Evolutionary conservation across 2,797 vertebrate species (phyloP), one percentile per base, ranked within the genome.

Genomic region (Catharus ustulatus): DNA sequence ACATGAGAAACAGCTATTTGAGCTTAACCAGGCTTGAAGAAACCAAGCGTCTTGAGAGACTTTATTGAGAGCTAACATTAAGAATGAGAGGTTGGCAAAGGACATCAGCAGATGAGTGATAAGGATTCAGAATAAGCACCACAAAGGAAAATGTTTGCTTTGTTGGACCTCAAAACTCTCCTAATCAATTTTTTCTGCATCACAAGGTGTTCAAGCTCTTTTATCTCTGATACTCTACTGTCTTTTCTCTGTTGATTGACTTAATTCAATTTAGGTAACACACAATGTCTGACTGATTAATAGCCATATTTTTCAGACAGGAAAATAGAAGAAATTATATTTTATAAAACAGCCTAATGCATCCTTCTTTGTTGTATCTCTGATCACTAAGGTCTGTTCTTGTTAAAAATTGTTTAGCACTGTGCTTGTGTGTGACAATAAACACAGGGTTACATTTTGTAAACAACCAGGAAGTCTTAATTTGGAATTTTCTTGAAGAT

Each of bases 401-500:
- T 51, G 16, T 64, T 76, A 91, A 87, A 78, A 86, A 62, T 43
- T 77, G 38, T 57, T 91, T 74, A 46, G 27, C 32, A 54, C 63
- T 5, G 5, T 81, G 34, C 15, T 77, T 83, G 17, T 40, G 13
- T 82, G 73, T 77, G 52, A 63, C 57, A 93, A 81, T 46, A 87
- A 81, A 69, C 27, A 57, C 8, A 64, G 26, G 27, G n/a, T 64
- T 74, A 23, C 26, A 57, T 78, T 89, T 84, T 58, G 34, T 61
- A 84, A 94, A 89, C 38, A 66, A 55, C 22, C 59, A 84, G 21
- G 16, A n/a, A 61, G 40, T 57, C 29, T 76, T 91, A 26, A 63
- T 71, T 92, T 57, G n/a, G 15, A 90, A 54, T 92, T 91, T 73
- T 67, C 48, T 82, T 84, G 48, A 90, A 94, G 45, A 84, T 54